Percentiles rank a stretch among this genome's conserved stretches.
phyloP scores from a whole-genome alignment of 2,113 vertebrate species.

The Rhynchopsitta pachyrhyncha region DNA sequence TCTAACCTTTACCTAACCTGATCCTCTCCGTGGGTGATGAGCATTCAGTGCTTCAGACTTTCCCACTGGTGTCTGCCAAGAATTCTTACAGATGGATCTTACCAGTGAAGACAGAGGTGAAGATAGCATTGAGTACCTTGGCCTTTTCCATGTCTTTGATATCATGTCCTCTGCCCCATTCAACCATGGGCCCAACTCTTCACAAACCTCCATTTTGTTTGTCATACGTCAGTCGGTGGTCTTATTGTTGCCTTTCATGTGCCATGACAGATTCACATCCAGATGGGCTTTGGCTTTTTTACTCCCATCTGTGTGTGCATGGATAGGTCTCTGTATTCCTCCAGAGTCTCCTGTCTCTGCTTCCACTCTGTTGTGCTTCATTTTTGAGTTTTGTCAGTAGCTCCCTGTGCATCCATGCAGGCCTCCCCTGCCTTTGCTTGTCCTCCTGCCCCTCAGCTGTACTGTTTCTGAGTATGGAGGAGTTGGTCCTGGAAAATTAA shows the following conservation, averaged over 20 bases:
- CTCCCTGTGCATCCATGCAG: background rate
- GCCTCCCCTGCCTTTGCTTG: background rate
- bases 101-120: background rate
- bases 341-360: background rate
- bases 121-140: background rate
- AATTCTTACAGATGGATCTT: background rate
- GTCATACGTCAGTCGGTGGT: background rate
- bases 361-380: background rate
- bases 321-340: background rate
- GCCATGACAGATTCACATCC: background rate
- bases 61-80: background rate
- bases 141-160: background rate
- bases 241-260: background rate
- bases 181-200: background rate
- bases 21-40: background rate
- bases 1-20: background rate
- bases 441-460: background rate
- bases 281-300: background rate
- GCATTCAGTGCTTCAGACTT: background rate
- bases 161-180: background rate
- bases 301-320: background rate
- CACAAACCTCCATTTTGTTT: background rate
- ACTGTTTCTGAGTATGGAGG: background rate
- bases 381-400: background rate
- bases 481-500: background rate